phyloP scores from a whole-genome alignment of 2,113 vertebrate species.

The Cephalophus harveyi region DNA sequence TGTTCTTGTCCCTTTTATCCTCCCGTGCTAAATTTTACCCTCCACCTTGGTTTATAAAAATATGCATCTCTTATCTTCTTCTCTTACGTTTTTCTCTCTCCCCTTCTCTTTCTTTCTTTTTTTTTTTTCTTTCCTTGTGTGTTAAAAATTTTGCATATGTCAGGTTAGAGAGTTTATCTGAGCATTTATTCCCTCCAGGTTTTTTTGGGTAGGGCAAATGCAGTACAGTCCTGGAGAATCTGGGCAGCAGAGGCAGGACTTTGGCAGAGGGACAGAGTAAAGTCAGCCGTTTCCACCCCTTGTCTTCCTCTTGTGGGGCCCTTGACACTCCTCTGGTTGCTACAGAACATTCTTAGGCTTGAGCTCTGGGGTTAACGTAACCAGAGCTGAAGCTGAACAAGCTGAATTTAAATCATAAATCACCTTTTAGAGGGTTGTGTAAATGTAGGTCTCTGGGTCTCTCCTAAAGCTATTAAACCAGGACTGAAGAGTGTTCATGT shows the following conservation, averaged over 20 bases:
- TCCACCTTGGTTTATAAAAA: background rate
- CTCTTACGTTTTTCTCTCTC: background rate
- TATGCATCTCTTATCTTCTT: background rate
- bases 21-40: background rate
- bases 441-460: background rate
- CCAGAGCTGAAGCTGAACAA: background rate
- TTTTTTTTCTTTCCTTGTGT: background rate
- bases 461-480: slow-evolving; percentile 17
- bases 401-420: slow-evolving; percentile 8
- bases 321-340: background rate
- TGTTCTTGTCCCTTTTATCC: background rate
- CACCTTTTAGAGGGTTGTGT: background rate
- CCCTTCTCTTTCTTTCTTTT: background rate
- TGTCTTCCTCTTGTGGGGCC: background rate
- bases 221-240: background rate
- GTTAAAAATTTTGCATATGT: background rate
- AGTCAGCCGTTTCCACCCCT: background rate
- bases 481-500: background rate
- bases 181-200: background rate
- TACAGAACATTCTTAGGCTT: background rate
- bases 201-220: background rate
- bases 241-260: background rate
- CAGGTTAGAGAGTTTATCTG: background rate
- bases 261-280: background rate
- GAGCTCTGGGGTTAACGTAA: background rate